These are phyloP conservation scores for Trypoxylon attenuatum DNA, from an alignment of 2,888 invertebrate genomes.

Conservation along the genomic window DNA sequence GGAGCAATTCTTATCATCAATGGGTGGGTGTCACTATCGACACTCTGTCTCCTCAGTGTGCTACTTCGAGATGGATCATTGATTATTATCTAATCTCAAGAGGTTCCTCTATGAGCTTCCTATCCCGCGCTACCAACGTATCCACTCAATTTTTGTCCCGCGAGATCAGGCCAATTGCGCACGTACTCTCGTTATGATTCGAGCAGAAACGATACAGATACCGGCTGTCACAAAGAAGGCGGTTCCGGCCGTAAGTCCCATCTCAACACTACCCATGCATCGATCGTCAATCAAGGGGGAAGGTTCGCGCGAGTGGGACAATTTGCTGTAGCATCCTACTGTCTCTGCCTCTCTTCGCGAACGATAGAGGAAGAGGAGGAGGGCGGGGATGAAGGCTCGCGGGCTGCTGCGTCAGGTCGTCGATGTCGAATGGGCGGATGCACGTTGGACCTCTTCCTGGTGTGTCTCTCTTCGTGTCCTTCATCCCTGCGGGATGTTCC, in stretches of 20 bases:
- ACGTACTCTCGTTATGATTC: conserved; percentile 35
- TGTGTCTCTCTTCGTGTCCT: conserved; percentile 39
- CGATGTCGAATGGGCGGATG: conserved; percentile 54
- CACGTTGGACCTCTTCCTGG: conserved; percentile 28
- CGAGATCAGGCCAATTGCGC: conserved; percentile 30
- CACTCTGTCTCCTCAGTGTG: too few relatives aligned
- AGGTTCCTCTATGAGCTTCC: too few relatives aligned
- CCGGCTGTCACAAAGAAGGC: conserved; percentile 36
- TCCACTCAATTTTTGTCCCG: not conserved
- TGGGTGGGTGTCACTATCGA: too few relatives aligned
- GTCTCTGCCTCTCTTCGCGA: too few relatives aligned
- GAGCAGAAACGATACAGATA: conserved; percentile 16
- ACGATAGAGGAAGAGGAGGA: too few relatives aligned
- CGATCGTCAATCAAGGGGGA: conserved; percentile 31
- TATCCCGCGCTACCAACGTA: too few relatives aligned
- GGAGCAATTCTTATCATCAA: too few relatives aligned
- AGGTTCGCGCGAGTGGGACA: conserved; percentile 54
- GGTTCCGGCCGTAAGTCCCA: conserved; percentile 9
- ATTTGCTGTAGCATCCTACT: conserved; percentile 61
- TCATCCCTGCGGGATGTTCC: conserved; percentile 31
- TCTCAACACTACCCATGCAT: conserved; percentile 34
- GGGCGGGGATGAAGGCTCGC: conserved; percentile 20
- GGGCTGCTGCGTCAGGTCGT: conserved; percentile 67
- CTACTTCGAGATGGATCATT: too few relatives aligned
- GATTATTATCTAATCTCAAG: too few relatives aligned